Conservation (phyloP, 2,797 vertebrate species). For the Coregonus ussuriensis region DNA sequence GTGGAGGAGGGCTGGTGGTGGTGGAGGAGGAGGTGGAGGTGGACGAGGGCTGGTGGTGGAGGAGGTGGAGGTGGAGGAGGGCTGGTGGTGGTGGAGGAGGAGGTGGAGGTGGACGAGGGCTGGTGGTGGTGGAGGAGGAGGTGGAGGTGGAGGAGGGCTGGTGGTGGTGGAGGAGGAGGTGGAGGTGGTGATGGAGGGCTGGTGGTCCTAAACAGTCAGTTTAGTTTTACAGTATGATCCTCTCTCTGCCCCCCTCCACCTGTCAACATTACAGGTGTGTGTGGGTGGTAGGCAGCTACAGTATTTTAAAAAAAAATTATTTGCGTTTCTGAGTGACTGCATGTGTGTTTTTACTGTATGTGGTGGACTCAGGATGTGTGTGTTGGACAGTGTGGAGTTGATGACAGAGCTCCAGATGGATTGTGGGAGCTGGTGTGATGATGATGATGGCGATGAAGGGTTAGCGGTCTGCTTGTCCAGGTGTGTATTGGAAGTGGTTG, state of each 20-base stretch:
- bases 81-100: too few species aligned
- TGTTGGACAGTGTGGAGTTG: background rate
- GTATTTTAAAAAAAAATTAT: background rate
- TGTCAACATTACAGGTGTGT: background rate
- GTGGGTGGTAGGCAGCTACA: background rate
- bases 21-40: too few species aligned
- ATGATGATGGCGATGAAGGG: conserved; percentile 25
- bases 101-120: too few species aligned
- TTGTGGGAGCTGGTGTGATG: background rate
- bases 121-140: background rate
- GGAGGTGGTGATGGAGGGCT: too few species aligned
- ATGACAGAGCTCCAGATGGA: background rate
- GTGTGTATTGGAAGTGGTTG: background rate
- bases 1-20: too few species aligned
- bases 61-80: too few species aligned
- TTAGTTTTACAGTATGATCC: background rate
- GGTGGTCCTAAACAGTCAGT: background rate
- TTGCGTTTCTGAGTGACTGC: background rate
- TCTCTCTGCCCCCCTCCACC: background rate
- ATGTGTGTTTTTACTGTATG: background rate
- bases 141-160: background rate
- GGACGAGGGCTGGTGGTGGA: too few species aligned
- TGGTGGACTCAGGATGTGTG: conserved; percentile 5
- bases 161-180: too few species aligned
- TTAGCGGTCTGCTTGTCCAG: conserved; percentile 18